Base-by-base conservation (phyloP, 2,113 vertebrate species). In the Pyxicephalus adspersus region DNA sequence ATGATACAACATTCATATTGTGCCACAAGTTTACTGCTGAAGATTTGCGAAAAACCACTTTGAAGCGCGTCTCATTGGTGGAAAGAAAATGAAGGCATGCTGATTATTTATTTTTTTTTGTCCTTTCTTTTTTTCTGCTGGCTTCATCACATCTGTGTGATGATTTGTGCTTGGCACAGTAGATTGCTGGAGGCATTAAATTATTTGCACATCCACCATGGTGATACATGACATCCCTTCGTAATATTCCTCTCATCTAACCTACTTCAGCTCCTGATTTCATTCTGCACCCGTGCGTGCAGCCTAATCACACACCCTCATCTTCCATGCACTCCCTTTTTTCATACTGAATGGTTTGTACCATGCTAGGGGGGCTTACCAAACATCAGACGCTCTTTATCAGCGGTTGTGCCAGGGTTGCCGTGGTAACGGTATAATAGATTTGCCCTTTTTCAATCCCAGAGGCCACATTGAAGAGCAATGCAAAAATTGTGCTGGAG, bases 361-460 rank as follows among this genome's bases (percentile, higher is more conserved):
- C 88, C 88, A 89, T 86, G 90, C 89, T 89, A 91, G 66, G 79
- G 79, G 88, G 90, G 85, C 89, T 89, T 88, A 90, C 89, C 90
- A 89, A 90, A 89, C 90, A 91, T 94, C 92, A 92, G 92, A 94
- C 83, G 82, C 90, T 86, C 84, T 90, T 94, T 91, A 92, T 94
- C 80, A 94, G 83, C 81, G 88, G 92, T 94, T 92, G 91, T 97
- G 95, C 95, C 94, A 93, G 87, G 90, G 94, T 98, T 89, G 85
- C 96, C 95, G 96, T 96, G 90, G 95, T 92, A 98, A 98, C 96
- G 87, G 90, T 91, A 94, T 94, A 95, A 96, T 95, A 91, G 93
- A 93, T 92, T 94, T 94, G 93, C 93, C 94, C 94, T 97, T 95
- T 93, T 93, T 95, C 93, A 94, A 90, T 96, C 95, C 94, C 91